Base-by-base conservation (phyloP, 2,888 invertebrate species). In the Harpagoxenus sublaevis region DNA sequence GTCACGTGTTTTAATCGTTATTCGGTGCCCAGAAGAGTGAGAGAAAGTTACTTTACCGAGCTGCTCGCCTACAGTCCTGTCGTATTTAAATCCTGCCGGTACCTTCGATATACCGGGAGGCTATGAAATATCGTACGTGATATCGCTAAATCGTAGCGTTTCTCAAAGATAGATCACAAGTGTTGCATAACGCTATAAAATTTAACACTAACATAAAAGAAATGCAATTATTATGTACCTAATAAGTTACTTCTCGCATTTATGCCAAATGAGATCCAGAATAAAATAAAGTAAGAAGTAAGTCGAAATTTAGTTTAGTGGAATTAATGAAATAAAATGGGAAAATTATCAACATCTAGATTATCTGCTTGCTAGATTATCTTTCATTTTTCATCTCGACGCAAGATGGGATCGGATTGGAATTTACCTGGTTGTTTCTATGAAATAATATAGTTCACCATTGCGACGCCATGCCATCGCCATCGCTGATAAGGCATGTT, bases 1-100 rank as follows among this genome's bases (percentile, higher is more conserved):
- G 92, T 92, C 93, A 92, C 91, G 92, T 89, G 92, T 92, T 92
- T 93, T 93, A 93, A 93, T 93, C 92, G 90, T 92, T 92, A 89
- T 91, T 92, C 88, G 89, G 89, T 86, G 85, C 62, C 68, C 89
- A 86, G 89, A 90, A 83, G 84, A 90, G 87, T 77, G 86, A 92
- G 93, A 93, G 93, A 93, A 93, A 93, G 93, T 90, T 92, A 92
- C 88, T 91, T 78, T 84, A 70, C 84, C 73, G 81, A 81, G 89
- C 66, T 62, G 45, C 86, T 91, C 84, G 91, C 92, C 91, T 88
- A 88, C 87, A 88, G 91, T 65, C 39, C 87, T 85, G 84, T 87
- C 79, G 87, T 89, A 90, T 89, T 92, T 91, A 90, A 91, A 92
- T 65, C 42, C 65, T 45, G 55, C 91, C 89, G 89, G 83, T 86